Conservation (phyloP, 1,140 invertebrate genomes). For the Nylanderia fulva region DNA sequence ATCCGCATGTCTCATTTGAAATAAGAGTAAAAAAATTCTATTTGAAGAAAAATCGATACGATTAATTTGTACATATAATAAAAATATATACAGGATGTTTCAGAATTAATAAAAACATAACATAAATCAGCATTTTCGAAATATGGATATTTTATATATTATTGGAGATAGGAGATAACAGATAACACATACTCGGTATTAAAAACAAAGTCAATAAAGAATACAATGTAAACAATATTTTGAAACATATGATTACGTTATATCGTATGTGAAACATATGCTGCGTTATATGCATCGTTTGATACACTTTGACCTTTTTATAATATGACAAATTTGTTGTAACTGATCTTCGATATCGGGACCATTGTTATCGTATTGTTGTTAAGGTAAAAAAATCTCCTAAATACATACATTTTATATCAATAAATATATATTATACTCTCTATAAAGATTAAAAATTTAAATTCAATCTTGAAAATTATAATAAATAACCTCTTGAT, state of each 20-base stretch:
- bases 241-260: not conserved
- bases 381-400: not conserved
- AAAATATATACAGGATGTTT: too few species aligned
- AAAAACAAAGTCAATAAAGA: not conserved
- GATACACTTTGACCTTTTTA: conserved; percentile 28
- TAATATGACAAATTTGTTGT: not conserved
- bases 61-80: too few species aligned
- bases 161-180: not conserved
- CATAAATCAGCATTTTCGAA: too few species aligned
- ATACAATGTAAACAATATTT: not conserved
- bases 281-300: not conserved
- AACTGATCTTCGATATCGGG: not conserved
- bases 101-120: too few species aligned
- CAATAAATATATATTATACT: not conserved
- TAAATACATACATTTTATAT: too few species aligned
- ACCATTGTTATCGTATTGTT: not conserved
- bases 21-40: too few species aligned
- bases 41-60: too few species aligned
- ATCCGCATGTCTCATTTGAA: too few species aligned
- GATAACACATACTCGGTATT: not conserved
- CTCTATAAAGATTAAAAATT: not conserved
- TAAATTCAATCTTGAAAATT: not conserved
- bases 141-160: not conserved
- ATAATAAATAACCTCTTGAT: not conserved
- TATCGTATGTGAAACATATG: not conserved